These are phyloP conservation scores for Exaiptasia diaphana DNA, from an alignment of 64 coral and sea anemone species.

Conservation along the genomic window DNA sequence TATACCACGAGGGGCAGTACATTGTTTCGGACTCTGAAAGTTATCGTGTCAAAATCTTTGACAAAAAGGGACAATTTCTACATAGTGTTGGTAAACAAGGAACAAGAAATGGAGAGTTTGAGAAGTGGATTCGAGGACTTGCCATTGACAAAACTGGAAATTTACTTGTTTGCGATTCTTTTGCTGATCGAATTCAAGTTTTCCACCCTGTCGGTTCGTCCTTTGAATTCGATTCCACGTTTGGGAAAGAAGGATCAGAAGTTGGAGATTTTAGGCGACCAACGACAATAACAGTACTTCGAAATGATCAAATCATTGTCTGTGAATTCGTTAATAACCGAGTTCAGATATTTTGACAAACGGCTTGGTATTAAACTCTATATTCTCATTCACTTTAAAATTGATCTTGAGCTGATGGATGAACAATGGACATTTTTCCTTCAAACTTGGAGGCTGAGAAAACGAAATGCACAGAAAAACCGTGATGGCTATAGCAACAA, in stretches of 20 bases:
- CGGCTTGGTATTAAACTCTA: too few relatives aligned
- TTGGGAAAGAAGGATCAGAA: neutral
- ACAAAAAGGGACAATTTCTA: neutral
- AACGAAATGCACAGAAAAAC: too few relatives aligned
- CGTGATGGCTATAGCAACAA: too few relatives aligned
- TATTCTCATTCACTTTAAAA: too few relatives aligned
- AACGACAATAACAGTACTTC: conserved; percentile 2
- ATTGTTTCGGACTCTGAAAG: conserved; percentile 10
- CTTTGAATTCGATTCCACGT: neutral
- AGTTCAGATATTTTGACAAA: conserved; percentile 27
- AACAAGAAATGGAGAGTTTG: neutral
- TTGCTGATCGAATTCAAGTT: conserved; percentile 4
- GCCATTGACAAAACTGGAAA: conserved; percentile 6
- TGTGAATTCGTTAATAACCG: conserved; percentile 22
- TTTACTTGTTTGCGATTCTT: conserved; percentile 18
- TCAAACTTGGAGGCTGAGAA: too few relatives aligned
- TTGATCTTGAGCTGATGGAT: too few relatives aligned
- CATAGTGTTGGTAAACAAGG: neutral
- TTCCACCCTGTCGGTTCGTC: neutral
- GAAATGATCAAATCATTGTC: conserved; percentile 6
- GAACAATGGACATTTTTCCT: too few relatives aligned
- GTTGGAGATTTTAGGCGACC: neutral
- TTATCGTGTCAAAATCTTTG: neutral
- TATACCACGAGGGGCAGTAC: conserved; percentile 10
- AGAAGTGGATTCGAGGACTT: neutral